Base-by-base conservation (phyloP, 1,140 invertebrate species). In the Heterodera carotae region DNA sequence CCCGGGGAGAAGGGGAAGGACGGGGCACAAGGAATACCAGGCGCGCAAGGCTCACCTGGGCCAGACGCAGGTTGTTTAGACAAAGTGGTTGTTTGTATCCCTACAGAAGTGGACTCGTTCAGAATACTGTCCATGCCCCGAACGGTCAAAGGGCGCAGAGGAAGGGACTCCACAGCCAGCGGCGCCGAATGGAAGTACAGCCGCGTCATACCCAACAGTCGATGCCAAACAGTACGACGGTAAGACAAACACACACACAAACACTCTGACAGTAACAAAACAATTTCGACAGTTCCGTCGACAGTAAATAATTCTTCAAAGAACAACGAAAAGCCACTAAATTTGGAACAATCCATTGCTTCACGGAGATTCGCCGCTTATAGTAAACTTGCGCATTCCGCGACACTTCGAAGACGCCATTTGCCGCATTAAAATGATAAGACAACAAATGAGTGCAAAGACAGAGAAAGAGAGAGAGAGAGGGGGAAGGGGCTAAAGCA, bases 51-150 rank as follows among this genome's bases (percentile, higher is more conserved):
- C 18, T 34, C 33, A n/a, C 80, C 80, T 8, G 76, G 76, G 43
- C n/a, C 29, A 22, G 53, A 31, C 29, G n/a, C 34, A 39, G 53
- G 27, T 56, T 27, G 29, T 18, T 10, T n/a, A 29, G 34, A 36
- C 15, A 12, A 22, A 18, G 15, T 5, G 48, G 59, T 29, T 34
- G 6, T 7, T 4, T 12, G 18, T 18, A 0, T 15, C 27, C 7
- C 3, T 22, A 22, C n/a, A 18, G 5, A 4, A 27, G 0, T 68
- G 48, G 71, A 39, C 10, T 69, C 75, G 70, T 73, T 75, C 76
- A 34, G 79, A 80, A 36, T 80, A 81, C 43, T 81, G 80, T 72
- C 78, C 80, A 27, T 81, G 80, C 36, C 80, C 80, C 15, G 69
- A 43, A 15, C 79, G 79, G 25, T 74, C 68, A 56, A 71, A 67